Evolutionary conservation across 2,888 invertebrate genomes (phyloP), one percentile per base, ranked within the genome.

Genomic region (Cremastinae sp.): DNA sequence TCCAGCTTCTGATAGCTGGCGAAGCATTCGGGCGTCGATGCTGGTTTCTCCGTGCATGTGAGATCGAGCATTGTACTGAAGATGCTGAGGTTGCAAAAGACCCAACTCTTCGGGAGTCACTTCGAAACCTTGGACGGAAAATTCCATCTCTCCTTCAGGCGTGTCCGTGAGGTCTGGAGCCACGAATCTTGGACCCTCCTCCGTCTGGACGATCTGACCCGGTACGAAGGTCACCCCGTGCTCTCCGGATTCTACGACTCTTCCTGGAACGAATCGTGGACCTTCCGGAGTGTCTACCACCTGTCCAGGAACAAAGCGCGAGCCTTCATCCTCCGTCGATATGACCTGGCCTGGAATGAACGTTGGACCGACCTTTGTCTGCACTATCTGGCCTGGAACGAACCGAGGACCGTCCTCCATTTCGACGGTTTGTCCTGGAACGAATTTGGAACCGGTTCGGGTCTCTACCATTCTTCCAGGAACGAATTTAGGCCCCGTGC

Each of bases 281-380:
- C 94, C 94, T 83, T 94, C 93, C 74, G 93, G 92, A 0, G 94
- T 94, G 81, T 94, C 94, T n/a, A 94, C 93, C 0, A 94, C 94
- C 89, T 94, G 94, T 2, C 94, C 92, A 0, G 92, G 92, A 0
- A 92, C 91, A 78, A 92, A 92, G 75, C 90, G 84, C 0, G 91
- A 90, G 14, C 91, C 91, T 71, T 91, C 91, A 64, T 91, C 91
- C 38, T 92, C 91, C 4, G 93, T 93, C 12, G 90, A 90, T 75
- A 95, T 95, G 7, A 95, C 94, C 89, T 95, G 94, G 28, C 95
- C 95, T 0, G 95, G 95, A 81, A 95, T 94, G 82, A 95, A 94
- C 0, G 94, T 94, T 0, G 95, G 94, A 0, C 95, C 95, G 34
- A 93, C 93, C 86, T 94, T 94, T 0, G 94, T 94, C 87, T 94